Conservation (phyloP, 92 coral and sea anemone species). For the Phenganax marumi region DNA sequence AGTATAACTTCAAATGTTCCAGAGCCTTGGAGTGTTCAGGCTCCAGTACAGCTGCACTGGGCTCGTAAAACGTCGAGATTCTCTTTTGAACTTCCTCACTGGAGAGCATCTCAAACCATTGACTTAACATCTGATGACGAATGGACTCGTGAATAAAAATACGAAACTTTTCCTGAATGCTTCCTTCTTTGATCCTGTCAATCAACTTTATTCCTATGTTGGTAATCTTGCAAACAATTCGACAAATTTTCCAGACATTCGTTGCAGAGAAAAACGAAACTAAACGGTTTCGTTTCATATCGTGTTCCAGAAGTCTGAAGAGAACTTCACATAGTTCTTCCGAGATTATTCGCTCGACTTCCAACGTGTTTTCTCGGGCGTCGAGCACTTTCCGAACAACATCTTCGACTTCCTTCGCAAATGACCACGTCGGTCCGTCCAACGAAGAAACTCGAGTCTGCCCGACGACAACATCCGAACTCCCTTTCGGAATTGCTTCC, state of each 20-base stretch:
- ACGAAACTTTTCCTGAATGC: background rate
- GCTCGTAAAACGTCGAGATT: constrained; percentile 1
- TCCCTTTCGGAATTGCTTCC: background rate
- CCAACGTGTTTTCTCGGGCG: background rate
- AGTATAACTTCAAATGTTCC: constrained; percentile 19
- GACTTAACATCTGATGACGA: background rate
- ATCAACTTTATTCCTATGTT: background rate
- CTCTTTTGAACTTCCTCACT: constrained; percentile 1
- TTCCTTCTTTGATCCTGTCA: background rate
- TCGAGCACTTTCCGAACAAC: background rate
- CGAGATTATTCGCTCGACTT: background rate
- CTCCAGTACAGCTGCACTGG: background rate
- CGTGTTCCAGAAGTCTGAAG: constrained; percentile 4
- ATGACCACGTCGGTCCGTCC: constrained; percentile 2
- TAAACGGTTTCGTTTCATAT: constrained; percentile 5
- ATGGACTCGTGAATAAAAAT: background rate
- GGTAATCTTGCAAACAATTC: background rate
- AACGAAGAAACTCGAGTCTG: background rate
- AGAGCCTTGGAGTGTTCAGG: background rate
- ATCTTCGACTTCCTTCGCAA: constrained; percentile 15
- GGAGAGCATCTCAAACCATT: constrained; percentile 33
- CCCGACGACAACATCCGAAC: background rate
- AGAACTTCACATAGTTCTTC: constrained; percentile 10
- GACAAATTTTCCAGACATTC: constrained; percentile 2
- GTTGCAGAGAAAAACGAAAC: constrained; percentile 13